Conservation (phyloP, 2,888 invertebrate species). For the Magallana nippona region DNA sequence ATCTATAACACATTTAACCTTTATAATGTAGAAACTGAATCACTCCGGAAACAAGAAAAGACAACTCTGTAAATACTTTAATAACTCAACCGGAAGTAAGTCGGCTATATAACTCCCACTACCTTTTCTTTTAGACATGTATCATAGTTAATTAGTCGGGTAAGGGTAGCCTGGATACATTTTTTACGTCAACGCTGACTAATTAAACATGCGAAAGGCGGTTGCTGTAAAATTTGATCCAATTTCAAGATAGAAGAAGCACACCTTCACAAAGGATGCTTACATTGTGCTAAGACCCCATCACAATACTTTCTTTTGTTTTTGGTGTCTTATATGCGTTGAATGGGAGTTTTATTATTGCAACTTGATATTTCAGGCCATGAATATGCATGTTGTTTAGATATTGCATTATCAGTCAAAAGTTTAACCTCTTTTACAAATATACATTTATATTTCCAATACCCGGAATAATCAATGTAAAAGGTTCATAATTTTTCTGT, state of each 20-base stretch:
- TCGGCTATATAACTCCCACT: neutral
- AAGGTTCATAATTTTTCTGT: no score
- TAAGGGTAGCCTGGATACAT: constrained; percentile 13
- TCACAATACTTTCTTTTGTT: no score
- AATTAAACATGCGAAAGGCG: neutral
- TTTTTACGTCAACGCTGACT: neutral
- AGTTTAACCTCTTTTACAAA: no score
- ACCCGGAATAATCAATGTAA: no score
- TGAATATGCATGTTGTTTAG: no score
- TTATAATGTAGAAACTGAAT: constrained; percentile 15
- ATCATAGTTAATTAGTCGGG: constrained; percentile 25
- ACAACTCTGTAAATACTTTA: constrained; percentile 29
- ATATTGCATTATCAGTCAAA: no score
- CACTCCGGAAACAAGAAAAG: constrained; percentile 29
- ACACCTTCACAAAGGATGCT: neutral
- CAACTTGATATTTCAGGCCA: no score
- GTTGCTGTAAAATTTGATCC: neutral
- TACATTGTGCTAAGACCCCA: no score
- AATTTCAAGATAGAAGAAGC: neutral
- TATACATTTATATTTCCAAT: no score
- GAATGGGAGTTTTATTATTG: no score
- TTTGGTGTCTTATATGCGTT: no score
- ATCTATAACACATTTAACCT: constrained; percentile 26
- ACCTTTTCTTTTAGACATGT: neutral
- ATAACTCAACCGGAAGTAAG: constrained; percentile 7